Conservation (phyloP, 2,797 vertebrate species). For the Bufotes viridis region DNA sequence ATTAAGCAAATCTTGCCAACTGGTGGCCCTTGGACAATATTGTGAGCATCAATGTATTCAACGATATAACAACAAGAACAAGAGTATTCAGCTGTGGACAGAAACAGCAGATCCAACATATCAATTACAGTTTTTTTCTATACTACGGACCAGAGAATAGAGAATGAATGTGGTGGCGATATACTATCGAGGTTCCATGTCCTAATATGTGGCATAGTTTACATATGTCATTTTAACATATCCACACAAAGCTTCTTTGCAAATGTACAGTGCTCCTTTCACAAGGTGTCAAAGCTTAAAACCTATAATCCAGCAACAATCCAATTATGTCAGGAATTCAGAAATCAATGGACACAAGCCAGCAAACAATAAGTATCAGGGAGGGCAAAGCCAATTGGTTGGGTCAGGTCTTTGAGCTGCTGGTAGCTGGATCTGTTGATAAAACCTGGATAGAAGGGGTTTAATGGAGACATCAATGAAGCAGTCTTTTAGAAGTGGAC, state of each 20-base stretch:
- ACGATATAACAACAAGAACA: neutral
- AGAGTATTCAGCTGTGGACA: neutral
- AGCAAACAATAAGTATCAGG: neutral
- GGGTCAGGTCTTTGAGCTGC: neutral
- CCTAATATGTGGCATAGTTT: neutral
- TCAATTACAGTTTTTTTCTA: neutral
- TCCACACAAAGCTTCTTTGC: neutral
- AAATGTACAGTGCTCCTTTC: neutral
- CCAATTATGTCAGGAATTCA: neutral
- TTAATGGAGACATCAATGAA: constrained; percentile 56
- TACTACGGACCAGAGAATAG: neutral
- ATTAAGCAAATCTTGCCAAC: neutral
- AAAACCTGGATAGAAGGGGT: constrained; percentile 7
- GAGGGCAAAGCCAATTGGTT: too few species aligned
- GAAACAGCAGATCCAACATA: neutral
- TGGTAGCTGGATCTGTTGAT: neutral
- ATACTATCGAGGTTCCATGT: neutral
- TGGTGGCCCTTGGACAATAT: neutral
- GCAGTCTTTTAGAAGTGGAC: constrained; percentile 19
- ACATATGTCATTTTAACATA: neutral
- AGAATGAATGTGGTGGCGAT: neutral
- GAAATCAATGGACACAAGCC: neutral
- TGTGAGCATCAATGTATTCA: neutral
- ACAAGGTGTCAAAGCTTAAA: neutral
- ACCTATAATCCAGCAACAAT: neutral